Evolutionary conservation across 2,888 invertebrate genomes (phyloP), one percentile per base, ranked within the genome.

Genomic region (Zhengitettix transpicula): DNA sequence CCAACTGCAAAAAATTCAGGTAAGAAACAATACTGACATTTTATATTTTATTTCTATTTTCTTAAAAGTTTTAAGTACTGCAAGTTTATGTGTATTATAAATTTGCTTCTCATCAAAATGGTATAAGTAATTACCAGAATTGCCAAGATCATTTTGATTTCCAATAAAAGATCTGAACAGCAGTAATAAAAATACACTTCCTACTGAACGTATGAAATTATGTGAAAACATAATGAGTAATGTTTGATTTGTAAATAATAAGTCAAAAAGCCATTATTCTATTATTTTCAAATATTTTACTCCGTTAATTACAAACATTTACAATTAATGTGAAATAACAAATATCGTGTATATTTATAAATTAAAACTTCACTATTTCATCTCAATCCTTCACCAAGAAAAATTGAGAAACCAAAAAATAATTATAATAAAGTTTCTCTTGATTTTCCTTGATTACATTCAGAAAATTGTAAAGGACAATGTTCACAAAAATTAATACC

Each of bases 241-340:
- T 14, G 11, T 51, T n/a, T 51, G 16, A 14, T 15, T n/a, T 51
- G 51, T 9, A 12, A 51, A 51, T 15, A 51, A 51, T n/a, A 10
- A 14, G 16, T n/a, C 51, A 15, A 9, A 51, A 51, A 51, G 9
- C 1, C 1, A n/a, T n/a, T 51, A 14, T 1, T 15, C n/a, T 9
- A 51, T 51, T 42, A 15, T 16, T 12, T 41, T 55, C 12, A 16
- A 41, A 15, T n/a, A 51, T 51, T 57, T 57, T 60, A 57, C 54
- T 63, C 56, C 28, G 58, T 63, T 63, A 63, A 60, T 63, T 61
- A 63, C 63, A 63, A 63, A 63, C 63, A 63, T 63, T 58, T 63
- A 63, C 63, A 63, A 55, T 63, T 61, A 58, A 61, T 42, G 53
- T 47, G 60, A 58, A 52, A 57, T 59, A 56, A 57, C 55, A 57